Evolutionary conservation across 2,888 invertebrate species (phyloP), one percentile per base, ranked within the genome.

Genomic region (Rhimphoctona megacephalus): DNA sequence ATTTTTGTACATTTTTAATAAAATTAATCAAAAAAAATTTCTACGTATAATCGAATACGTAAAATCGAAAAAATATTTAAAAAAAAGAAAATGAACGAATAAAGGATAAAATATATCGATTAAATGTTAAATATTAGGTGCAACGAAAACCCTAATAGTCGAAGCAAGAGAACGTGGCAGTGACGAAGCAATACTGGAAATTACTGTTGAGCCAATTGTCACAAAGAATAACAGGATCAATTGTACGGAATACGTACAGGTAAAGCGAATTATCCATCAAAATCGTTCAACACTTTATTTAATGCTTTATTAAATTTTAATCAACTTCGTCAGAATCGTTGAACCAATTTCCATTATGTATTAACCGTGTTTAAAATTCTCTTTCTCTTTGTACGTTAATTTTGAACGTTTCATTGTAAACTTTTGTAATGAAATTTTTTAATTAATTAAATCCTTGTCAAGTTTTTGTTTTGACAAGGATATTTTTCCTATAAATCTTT

Each of bases 231-330:
- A 90, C 30, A 80, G 74, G 72, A 88, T 93, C 17, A 92, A 93
- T 87, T 94, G 94, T 84, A 85, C 90, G 0, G 89, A 92, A 46
- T 93, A 92, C 81, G 87, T 93, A 4, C 89, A 93, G 93, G 94
- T 86, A 84, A 84, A 73, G 66, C 30, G 49, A 76, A 64, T 74
- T 74, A 19, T 17, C 19, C 33, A 76, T 76, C n/a, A 17, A 30
- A 73, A 69, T 72, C 43, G 19, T 9, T 72, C 36, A 30, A 9
- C 57, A n/a, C n/a, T n/a, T n/a, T n/a, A n/a, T n/a, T n/a, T n/a
- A n/a, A 11, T 30, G 36, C 30, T 33, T n/a, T 30, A 25, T 30
- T 5, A 25, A 43, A 57, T 54, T 66, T 25, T 14, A 39, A 82
- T 83, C 84, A 54, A 39, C 19, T 52, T 43, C 66, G 69, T 54